Conservation (phyloP, 2,797 vertebrate genomes). For the Oreochromis mossambicus region DNA sequence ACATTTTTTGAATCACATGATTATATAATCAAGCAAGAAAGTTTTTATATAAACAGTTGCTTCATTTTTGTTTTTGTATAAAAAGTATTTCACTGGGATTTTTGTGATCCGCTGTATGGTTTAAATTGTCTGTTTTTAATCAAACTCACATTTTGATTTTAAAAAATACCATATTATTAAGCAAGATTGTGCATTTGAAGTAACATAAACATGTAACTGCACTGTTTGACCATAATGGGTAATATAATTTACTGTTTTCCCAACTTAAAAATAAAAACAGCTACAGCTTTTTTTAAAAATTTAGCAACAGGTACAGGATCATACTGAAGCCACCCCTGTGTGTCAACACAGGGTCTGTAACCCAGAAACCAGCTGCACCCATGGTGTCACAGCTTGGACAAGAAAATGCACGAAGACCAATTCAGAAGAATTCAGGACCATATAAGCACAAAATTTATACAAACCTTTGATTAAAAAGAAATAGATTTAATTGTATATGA, state of each 20-base stretch:
- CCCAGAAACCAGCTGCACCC: not conserved
- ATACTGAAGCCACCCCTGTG: not conserved
- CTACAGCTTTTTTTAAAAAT: not conserved
- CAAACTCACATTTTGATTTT: not conserved
- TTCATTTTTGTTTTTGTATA: not conserved
- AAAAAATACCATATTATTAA: not conserved
- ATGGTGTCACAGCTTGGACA: not conserved
- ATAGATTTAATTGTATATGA: not conserved
- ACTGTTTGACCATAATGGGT: not conserved
- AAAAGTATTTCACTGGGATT: not conserved
- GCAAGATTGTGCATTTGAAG: not conserved
- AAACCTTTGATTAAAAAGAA: not conserved
- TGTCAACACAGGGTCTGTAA: not conserved
- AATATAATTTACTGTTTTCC: not conserved
- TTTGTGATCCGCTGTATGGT: not conserved
- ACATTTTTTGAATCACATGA: not conserved
- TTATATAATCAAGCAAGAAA: not conserved
- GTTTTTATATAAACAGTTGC: not conserved
- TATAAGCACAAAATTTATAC: not conserved
- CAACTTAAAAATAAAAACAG: not conserved
- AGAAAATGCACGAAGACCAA: not conserved
- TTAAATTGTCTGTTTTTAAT: not conserved
- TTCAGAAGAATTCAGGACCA: not conserved
- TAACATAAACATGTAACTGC: too few species aligned
- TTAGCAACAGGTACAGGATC: not conserved